phyloP scores from a whole-genome alignment of 2,797 vertebrate genomes.

The Poeciliopsis presidionis region DNA sequence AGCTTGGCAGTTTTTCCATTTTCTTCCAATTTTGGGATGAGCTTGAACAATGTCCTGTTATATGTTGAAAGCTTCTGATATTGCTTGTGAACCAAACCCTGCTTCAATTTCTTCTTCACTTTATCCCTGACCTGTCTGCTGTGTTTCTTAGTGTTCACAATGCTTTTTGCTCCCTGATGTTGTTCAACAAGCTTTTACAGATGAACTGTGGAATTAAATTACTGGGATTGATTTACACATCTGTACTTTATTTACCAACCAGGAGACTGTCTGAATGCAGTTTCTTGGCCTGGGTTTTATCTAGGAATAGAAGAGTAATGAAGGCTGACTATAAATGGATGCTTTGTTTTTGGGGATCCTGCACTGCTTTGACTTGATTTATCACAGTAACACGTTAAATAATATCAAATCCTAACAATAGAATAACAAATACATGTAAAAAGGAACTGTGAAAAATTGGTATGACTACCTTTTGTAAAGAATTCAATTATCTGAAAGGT shows the following conservation, averaged over 20 bases:
- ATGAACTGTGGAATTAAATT: neutral
- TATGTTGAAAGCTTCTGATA: too few relatives aligned
- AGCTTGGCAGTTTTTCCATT: too few relatives aligned
- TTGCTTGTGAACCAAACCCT: too few relatives aligned
- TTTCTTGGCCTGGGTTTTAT: neutral
- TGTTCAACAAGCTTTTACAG: neutral
- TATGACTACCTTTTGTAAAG: too few relatives aligned
- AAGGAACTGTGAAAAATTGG: neutral
- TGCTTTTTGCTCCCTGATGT: too few relatives aligned
- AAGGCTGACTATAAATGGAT: neutral
- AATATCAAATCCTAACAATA: neutral
- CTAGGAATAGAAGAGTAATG: neutral
- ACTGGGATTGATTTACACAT: neutral
- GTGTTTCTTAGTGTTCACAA: too few relatives aligned
- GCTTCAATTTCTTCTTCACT: too few relatives aligned
- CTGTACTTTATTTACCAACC: neutral
- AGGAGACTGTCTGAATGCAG: neutral
- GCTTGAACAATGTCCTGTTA: too few relatives aligned
- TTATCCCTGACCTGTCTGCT: too few relatives aligned
- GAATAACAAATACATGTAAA: neutral
- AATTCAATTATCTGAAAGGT: too few relatives aligned
- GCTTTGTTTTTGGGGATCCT: neutral
- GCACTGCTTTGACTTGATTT: neutral
- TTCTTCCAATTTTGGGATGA: too few relatives aligned
- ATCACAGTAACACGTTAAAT: neutral